Percentiles rank a stretch among this genome's conserved stretches.
Evolutionary conservation across 2,113 vertebrate genomes (phyloP).

Genomic region (Sus scrofa): T2T-Sscrofa CM000813.6:155514501-155515000

Average conservation of each 20-base stretch:
- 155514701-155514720: not conserved
- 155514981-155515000: conserved; percentile 77
- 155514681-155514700: not conserved
- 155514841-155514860: conserved; percentile 23
- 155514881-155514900: conserved; percentile 57
- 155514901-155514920: conserved; percentile 66
- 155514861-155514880: conserved; percentile 51
- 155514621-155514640: not conserved
- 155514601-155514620: not conserved
- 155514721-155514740: not conserved
- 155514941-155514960: conserved; percentile 68
- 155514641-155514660: not conserved
- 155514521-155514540: not conserved
- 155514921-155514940: conserved; percentile 62
- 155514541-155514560: not conserved
- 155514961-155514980: conserved; percentile 75
- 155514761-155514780: not conserved
- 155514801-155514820: not conserved
- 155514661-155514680: not conserved
- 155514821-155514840: conserved; percentile 45
- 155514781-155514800: not conserved
- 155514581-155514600: not conserved
- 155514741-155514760: not conserved
- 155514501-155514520: not conserved
- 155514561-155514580: not conserved